Base-by-base conservation (phyloP, 2,113 vertebrate species). In the Epinephelus moara region DNA sequence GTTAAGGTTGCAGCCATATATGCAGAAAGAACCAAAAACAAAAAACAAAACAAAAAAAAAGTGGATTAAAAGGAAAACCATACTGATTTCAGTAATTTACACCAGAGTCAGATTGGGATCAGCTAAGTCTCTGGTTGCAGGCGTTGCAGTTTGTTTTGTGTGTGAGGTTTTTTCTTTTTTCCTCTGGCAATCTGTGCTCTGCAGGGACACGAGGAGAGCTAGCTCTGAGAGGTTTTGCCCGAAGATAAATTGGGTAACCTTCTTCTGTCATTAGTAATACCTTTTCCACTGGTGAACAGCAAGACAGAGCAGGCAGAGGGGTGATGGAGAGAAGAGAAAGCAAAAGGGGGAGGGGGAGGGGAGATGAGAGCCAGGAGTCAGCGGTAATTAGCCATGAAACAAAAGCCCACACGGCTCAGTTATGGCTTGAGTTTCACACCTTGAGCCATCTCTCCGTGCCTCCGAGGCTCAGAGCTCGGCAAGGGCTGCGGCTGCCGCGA, bases 171-270 rank as follows among this genome's bases (percentile, higher is more conserved):
- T 59, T 71, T 49, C 62, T 66, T 68, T 60, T 70, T 77, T 37
- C 33, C 66, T 89, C 77, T 42, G 59, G 78, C 81, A 85, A 82
- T 87, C 61, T 74, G 69, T 14, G 55, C 85, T 94, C 87, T 86
- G 78, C 86, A 78, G 89, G 88, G 88, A 92, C 70, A 6, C 66
- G 5, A 70, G 33, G 40, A 75, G 80, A 84, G 82, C 84, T 70
- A 82, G 68, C 85, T 84, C 78, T 92, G 90, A 91, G 94, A 95
- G 92, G 89, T 94, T 95, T 94, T 60, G 91, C 92, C 91, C 19
- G 86, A 94, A 96, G 95, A 96, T 96, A 94, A 95, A 96, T 95
- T 92, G 91, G 60, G 83, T 95, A 95, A 95, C 95, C 96, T 96
- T 95, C 89, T 92, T 94, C 88, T 95, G 94, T 96, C 94, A 94